Base-by-base conservation (phyloP, 30 jellyfish, hydroid and myxozoan genomes). In the Nemopilema nomurai region DNA sequence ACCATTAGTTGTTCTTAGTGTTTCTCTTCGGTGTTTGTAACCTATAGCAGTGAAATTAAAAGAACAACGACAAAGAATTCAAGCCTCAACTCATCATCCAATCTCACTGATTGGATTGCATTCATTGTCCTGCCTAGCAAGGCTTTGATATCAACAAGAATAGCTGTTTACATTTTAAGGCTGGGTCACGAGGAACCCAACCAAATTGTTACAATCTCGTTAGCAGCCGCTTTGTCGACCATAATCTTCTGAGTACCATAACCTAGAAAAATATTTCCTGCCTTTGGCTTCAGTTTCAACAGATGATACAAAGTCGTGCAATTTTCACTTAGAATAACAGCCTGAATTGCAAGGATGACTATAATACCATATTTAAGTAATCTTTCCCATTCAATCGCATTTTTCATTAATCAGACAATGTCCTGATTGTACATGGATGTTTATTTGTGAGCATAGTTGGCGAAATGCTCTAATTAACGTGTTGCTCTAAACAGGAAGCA, bases 141-240 rank as follows among this genome's bases (percentile, higher is more conserved):
- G 87, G 6, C 67, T 49, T n/a, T 51, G 87, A 13, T 57, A 26
- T n/a, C 23, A 0, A 26, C 70, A 62, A 20, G 41, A 69, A 28
- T 28, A 28, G 7, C 67, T 53, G 77, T 77, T 77, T 32, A 62
- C 69, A 31, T 64, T 18, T 28, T 28, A 41, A 77, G 69, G 87
- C 87, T 62, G 69, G 87, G 87, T 77, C 87, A 77, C 26, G 23
- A 8, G 22, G 26, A 63, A 27, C 52, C 76, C 69, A 6, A 51
- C 86, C 62, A 76, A 76, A 76, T 24, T 51, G 62, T 24, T n/a
- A 8, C 75, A 76, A 52, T 76, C 86, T 76, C 76, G 21, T 76
- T 76, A 76, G 30, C 76, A 8, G 17, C 33, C 53, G 3, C 33
- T 67, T 67, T 17, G 23, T 67, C 76, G 30, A 32, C 57, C 13